Conservation (phyloP, 1,140 invertebrate species). For the Dryas iulia region DNA sequence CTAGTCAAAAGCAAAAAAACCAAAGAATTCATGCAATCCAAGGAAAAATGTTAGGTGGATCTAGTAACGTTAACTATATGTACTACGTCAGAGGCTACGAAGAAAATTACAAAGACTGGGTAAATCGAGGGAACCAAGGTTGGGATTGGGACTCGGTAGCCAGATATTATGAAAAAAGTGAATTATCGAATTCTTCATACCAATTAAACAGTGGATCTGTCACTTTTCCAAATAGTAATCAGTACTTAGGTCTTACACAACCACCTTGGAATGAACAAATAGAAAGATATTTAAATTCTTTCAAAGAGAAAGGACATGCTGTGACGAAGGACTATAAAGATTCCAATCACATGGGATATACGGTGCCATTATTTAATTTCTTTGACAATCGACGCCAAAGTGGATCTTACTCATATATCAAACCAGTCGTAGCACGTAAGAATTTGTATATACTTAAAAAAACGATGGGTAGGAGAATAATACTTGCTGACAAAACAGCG, state of each 20-base stretch:
- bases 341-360: constrained; percentile 88
- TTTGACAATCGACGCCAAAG: constrained; percentile 89
- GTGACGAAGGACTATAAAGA: constrained; percentile 89
- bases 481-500: constrained; percentile 83
- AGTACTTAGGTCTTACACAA: constrained; percentile 79
- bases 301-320: constrained; percentile 91
- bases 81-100: constrained; percentile 91
- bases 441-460: constrained; percentile 90
- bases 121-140: constrained; percentile 87
- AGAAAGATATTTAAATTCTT: constrained; percentile 82
- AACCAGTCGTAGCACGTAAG: constrained; percentile 85
- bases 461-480: constrained; percentile 85
- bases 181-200: constrained; percentile 88
- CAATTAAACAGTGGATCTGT: constrained; percentile 66
- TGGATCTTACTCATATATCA: constrained; percentile 90
- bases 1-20: constrained; percentile 82
- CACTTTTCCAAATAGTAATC: constrained; percentile 30
- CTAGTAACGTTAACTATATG: constrained; percentile 95
- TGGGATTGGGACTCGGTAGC: constrained; percentile 93
- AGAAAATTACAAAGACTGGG: constrained; percentile 94
- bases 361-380: constrained; percentile 91
- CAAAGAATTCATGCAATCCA: constrained; percentile 81
- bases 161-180: constrained; percentile 92
- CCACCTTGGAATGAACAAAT: constrained; percentile 86
- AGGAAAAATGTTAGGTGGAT: constrained; percentile 92